A percentile compares a stretch with the other conserved stretches of the same genome.
Evolutionary conservation across 2,888 invertebrate species (phyloP).

Genomic region (Celastrina argiolus): DNA sequence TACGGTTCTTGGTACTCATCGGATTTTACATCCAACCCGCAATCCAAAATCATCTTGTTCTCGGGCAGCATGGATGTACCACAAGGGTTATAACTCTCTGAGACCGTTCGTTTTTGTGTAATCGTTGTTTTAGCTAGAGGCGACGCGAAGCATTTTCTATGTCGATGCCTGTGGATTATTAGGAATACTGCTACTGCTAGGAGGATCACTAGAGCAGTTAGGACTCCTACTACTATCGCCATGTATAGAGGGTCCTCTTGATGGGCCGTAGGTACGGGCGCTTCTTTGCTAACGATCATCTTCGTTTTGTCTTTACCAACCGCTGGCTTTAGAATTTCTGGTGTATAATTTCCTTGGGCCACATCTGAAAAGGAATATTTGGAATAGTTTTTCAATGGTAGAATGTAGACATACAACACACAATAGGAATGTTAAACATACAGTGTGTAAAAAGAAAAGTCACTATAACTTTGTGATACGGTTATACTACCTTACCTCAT

Average conservation of each 20-base stretch:
- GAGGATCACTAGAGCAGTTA: slow-evolving; percentile 84
- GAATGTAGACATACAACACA: too few species aligned
- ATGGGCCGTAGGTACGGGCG: slow-evolving; percentile 82
- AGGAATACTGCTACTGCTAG: slow-evolving; percentile 85
- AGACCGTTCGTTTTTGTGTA: slow-evolving; percentile 62
- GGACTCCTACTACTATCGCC: slow-evolving; percentile 87
- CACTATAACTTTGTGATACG: too few species aligned
- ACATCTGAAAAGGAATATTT: slow-evolving; percentile 60
- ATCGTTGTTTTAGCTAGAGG: slow-evolving; percentile 76
- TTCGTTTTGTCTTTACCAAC: slow-evolving; percentile 69
- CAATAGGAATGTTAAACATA: too few species aligned
- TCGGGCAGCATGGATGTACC: slow-evolving; percentile 75
- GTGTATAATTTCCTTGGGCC: slow-evolving; percentile 85
- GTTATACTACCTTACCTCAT: too few species aligned
- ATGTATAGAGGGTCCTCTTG: slow-evolving; percentile 85
- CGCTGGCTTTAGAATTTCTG: slow-evolving; percentile 79
- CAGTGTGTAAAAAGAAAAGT: too few species aligned
- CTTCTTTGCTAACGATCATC: slow-evolving; percentile 71
- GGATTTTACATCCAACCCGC: slow-evolving; percentile 79
- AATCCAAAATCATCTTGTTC: slow-evolving; percentile 75
- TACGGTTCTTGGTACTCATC: slow-evolving; percentile 89
- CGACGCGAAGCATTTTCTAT: slow-evolving; percentile 85
- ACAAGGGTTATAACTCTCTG: slow-evolving; percentile 77
- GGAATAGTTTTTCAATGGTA: background rate
- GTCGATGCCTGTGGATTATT: slow-evolving; percentile 83